Conservation (phyloP, 1,140 invertebrate species). For the Ceratosolen solmsi region DNA sequence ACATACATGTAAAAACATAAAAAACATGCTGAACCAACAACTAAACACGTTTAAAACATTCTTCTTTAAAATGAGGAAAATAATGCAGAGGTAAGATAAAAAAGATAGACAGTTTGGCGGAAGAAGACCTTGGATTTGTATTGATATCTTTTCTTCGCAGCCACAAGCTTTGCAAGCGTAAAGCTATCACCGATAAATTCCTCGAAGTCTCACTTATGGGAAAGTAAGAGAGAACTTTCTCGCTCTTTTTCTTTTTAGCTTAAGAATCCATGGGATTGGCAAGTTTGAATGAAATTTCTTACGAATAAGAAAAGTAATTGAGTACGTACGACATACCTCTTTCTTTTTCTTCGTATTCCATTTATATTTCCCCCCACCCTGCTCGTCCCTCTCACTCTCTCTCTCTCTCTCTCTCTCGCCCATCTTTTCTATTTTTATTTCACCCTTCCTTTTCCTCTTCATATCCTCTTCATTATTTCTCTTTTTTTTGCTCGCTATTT, state of each 20-base stretch:
- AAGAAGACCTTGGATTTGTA: constrained; percentile 20
- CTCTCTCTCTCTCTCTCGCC: neutral
- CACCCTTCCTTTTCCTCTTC: neutral
- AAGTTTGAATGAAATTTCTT: neutral
- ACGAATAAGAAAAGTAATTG: constrained; percentile 5
- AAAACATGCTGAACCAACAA: neutral
- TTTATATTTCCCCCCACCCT: neutral
- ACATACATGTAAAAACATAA: neutral
- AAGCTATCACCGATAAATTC: constrained; percentile 12
- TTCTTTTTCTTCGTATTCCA: too few species aligned
- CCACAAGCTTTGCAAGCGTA: neutral
- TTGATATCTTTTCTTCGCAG: constrained; percentile 17
- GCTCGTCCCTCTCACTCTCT: neutral
- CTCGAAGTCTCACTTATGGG: constrained; percentile 1
- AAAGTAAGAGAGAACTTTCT: neutral
- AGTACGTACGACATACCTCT: constrained; percentile 22
- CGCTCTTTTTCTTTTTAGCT: neutral
- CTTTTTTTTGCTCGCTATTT: neutral
- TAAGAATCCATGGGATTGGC: neutral
- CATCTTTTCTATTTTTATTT: neutral
- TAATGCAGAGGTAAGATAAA: neutral
- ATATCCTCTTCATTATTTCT: neutral
- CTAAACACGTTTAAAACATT: constrained; percentile 20
- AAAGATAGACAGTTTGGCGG: neutral
- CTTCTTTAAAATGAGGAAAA: neutral